Evolutionary conservation across 1,140 invertebrate genomes (phyloP).

Genomic region (Venustaconcha ellipsiformis): DNA sequence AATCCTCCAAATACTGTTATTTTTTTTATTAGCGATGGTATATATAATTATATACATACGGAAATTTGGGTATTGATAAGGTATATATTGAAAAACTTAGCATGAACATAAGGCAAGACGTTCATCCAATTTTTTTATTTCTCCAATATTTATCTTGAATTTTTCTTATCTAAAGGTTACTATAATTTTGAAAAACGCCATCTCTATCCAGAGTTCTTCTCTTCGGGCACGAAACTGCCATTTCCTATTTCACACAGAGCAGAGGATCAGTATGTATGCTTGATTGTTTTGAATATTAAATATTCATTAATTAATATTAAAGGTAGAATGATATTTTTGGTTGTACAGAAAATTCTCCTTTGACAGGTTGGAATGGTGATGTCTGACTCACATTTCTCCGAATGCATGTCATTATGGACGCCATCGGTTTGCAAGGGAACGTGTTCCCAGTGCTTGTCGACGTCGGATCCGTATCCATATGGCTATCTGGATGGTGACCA

Average conservation of each 20-base stretch:
- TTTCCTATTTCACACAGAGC: neutral
- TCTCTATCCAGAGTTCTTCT: neutral
- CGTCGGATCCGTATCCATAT: conserved; percentile 31
- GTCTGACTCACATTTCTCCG: neutral
- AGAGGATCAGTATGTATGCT: neutral
- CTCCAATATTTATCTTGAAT: too few relatives aligned
- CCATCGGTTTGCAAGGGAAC: neutral
- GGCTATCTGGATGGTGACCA: conserved; percentile 46
- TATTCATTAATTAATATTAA: conserved; percentile 13
- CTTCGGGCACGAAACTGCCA: neutral
- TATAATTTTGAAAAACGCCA: too few relatives aligned
- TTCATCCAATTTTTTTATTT: too few relatives aligned
- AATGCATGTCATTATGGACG: conserved; percentile 18
- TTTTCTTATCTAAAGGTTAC: too few relatives aligned
- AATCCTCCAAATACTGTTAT: too few relatives aligned
- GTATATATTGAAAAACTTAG: too few relatives aligned
- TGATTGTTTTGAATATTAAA: conserved; percentile 10
- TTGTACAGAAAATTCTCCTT: neutral
- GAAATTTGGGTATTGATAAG: too few relatives aligned
- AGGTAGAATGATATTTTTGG: conserved; percentile 5
- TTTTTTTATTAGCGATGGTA: too few relatives aligned
- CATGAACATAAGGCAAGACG: too few relatives aligned
- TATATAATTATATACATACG: too few relatives aligned
- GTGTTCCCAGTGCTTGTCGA: conserved; percentile 40
- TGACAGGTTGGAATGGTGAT: neutral